phyloP scores from a whole-genome alignment of 2,113 vertebrate species.

The Mohoua ochrocephala region DNA sequence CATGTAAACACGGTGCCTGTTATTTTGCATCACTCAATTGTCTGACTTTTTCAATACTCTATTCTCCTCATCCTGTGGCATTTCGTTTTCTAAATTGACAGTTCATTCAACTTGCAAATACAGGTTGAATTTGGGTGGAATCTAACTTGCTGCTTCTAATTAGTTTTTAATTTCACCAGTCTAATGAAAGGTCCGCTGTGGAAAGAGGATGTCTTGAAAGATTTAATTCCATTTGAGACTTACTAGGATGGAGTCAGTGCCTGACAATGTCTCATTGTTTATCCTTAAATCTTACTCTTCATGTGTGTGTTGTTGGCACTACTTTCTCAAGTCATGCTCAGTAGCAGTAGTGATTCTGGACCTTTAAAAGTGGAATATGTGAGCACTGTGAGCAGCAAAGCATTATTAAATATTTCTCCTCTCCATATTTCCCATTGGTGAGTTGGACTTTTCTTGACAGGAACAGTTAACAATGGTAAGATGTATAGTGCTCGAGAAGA shows the following conservation, averaged over 20 bases:
- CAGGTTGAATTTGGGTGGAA: neutral
- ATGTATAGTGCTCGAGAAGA: neutral
- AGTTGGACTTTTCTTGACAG: neutral
- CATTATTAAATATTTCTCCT: neutral
- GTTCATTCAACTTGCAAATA: neutral
- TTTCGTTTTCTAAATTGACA: neutral
- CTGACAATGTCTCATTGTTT: neutral
- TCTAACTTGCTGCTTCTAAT: neutral
- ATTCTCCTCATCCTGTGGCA: neutral
- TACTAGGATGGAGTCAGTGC: neutral
- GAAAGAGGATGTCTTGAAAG: neutral
- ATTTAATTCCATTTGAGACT: neutral
- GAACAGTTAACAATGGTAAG: neutral
- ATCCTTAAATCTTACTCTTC: neutral
- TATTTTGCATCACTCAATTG: neutral
- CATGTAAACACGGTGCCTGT: fast-evolving
- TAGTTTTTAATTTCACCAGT: neutral
- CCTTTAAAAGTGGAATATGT: neutral
- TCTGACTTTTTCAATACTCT: neutral
- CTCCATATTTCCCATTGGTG: neutral
- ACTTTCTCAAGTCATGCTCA: neutral
- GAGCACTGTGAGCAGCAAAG: neutral
- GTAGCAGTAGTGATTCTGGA: neutral
- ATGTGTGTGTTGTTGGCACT: neutral
- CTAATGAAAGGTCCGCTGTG: neutral